Percentiles rank a stretch among this genome's conserved stretches.
These are phyloP conservation scores for Trichopoda pennipes DNA, from an alignment of 2,888 invertebrate species.

Conservation along the genomic window DNA sequence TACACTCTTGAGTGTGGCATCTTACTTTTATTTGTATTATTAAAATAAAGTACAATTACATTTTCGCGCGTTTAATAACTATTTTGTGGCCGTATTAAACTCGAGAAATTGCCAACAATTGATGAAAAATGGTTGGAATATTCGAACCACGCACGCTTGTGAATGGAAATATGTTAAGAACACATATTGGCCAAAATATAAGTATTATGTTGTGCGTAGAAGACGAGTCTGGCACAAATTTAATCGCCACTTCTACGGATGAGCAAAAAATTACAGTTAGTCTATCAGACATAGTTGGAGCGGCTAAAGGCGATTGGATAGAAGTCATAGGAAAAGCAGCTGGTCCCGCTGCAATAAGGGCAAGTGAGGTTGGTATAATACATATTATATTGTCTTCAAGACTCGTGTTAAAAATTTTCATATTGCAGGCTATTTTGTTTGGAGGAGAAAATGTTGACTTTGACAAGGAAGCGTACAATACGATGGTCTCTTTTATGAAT, in stretches of 20 bases:
- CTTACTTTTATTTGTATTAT: no score
- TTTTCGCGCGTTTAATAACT: constrained; percentile 40
- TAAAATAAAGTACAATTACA: no score
- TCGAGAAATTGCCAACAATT: not conserved
- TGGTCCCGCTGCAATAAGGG: constrained; percentile 74
- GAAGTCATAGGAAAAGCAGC: constrained; percentile 78
- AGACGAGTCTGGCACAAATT: constrained; percentile 72
- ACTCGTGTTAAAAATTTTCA: not conserved
- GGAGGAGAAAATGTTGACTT: constrained; percentile 77
- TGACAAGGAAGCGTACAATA: constrained; percentile 78
- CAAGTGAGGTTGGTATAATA: constrained; percentile 75
- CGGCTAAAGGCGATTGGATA: constrained; percentile 76
- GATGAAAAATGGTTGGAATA: constrained; percentile 73
- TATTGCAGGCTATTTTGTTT: constrained; percentile 77
- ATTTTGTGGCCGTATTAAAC: constrained; percentile 25
- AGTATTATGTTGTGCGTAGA: constrained; percentile 78
- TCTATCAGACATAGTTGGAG: constrained; percentile 73
- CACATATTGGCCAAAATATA: constrained; percentile 75
- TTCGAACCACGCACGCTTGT: constrained; percentile 76
- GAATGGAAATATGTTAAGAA: constrained; percentile 77
- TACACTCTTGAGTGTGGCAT: no score
- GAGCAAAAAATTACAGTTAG: constrained; percentile 75
- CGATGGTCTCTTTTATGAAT: constrained; percentile 77
- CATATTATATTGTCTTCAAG: not conserved
- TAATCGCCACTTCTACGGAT: constrained; percentile 76